phyloP scores from a whole-genome alignment of 2,797 vertebrate species.

The Coregonus sp. region DNA sequence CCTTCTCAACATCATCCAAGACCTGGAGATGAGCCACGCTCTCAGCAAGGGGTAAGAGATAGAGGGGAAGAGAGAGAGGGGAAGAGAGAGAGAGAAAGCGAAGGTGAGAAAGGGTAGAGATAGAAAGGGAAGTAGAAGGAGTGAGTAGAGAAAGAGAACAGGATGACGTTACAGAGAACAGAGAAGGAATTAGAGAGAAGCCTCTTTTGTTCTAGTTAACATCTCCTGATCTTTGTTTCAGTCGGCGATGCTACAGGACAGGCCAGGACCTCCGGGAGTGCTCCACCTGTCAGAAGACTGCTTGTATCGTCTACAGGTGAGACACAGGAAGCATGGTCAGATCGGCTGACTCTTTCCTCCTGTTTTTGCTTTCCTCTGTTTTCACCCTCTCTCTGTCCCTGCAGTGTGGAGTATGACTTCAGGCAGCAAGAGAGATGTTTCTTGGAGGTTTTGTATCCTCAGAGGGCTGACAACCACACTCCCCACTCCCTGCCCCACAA shows the following conservation, averaged over 20 bases:
- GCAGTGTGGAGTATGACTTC: conserved; percentile 82
- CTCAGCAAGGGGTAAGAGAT: conserved; percentile 85
- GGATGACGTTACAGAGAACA: neutral
- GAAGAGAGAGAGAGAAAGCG: too few relatives aligned
- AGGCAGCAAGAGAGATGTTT: conserved; percentile 75
- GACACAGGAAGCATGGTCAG: conserved; percentile 15
- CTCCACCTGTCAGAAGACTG: conserved; percentile 92
- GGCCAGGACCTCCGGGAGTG: conserved; percentile 93
- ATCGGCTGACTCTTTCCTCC: neutral
- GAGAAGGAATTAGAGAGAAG: neutral
- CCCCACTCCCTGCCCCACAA: conserved; percentile 52
- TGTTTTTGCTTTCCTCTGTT: neutral
- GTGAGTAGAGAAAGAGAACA: neutral
- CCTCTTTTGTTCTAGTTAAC: neutral
- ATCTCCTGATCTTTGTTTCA: conserved; percentile 37
- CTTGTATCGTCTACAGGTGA: conserved; percentile 97
- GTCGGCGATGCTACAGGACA: conserved; percentile 81
- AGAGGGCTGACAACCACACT: conserved; percentile 41
- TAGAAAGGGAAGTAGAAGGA: neutral
- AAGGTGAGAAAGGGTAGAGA: conserved; percentile 5
- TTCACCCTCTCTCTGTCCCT: conserved; percentile 36
- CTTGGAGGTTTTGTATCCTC: conserved; percentile 69
- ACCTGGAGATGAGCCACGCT: conserved; percentile 89
- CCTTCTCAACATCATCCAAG: conserved; percentile 94
- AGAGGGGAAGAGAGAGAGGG: too few relatives aligned